A percentile compares a stretch with the other conserved stretches of the same genome.
phyloP scores from a whole-genome alignment of 1,140 invertebrate genomes.

The Drosophila chauvacae region DNA sequence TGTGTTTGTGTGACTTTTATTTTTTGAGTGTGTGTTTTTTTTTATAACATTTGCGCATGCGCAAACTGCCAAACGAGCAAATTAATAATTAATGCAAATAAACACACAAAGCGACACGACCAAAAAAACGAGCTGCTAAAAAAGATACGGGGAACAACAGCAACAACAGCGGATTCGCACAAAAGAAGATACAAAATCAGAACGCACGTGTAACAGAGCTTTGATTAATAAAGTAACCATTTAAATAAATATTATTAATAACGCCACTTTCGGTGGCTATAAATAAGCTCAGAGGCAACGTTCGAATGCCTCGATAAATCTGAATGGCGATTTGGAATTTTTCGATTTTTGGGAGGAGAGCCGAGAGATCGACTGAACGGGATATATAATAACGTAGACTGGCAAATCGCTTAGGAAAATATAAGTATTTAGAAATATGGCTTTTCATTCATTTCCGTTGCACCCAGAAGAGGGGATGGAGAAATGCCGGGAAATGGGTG shows the following conservation, averaged over 20 bases:
- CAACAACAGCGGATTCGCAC: constrained; percentile 40
- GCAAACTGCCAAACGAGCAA: constrained; percentile 79
- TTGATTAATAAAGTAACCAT: constrained; percentile 76
- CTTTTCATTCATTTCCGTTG: constrained; percentile 51
- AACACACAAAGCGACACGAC: constrained; percentile 63
- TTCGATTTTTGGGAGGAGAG: not conserved
- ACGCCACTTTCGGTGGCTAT: constrained; percentile 59
- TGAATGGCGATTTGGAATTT: constrained; percentile 28
- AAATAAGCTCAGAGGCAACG: constrained; percentile 60
- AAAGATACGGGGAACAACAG: constrained; percentile 33
- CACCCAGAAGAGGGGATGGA: not conserved
- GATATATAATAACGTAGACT: constrained; percentile 8
- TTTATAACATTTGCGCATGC: constrained; percentile 76
- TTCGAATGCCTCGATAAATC: constrained; percentile 17
- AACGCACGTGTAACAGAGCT: constrained; percentile 72
- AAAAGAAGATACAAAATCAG: constrained; percentile 61
- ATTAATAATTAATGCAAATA: constrained; percentile 84
- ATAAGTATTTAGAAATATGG: constrained; percentile 2
- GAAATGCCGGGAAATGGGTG: constrained; percentile 14
- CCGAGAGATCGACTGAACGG: not conserved
- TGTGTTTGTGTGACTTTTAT: not conserved
- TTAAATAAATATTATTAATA: constrained; percentile 73
- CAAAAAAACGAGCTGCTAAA: constrained; percentile 42
- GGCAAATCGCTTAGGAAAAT: constrained; percentile 11
- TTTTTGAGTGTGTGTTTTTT: constrained; percentile 14